Conservation (phyloP, 2,888 invertebrate species). For the Bunonema sp. region DNA sequence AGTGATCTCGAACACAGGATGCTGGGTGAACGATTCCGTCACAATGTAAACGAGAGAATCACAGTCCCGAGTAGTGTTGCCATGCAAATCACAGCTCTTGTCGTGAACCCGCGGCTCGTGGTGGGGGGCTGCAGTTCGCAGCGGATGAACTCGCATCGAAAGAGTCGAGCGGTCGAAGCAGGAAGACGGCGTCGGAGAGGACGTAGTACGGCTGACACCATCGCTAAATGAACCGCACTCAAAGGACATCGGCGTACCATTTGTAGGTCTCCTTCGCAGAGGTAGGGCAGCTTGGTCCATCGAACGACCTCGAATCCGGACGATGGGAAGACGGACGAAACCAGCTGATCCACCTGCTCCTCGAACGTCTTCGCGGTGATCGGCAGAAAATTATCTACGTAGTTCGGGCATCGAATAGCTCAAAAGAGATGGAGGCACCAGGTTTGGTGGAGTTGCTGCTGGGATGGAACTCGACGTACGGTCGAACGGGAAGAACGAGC, state of each 20-base stretch:
- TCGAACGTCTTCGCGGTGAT: constrained; percentile 47
- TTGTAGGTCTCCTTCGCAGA: constrained; percentile 74
- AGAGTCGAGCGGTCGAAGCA: no score
- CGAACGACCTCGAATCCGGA: constrained; percentile 57
- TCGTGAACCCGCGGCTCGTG: no score
- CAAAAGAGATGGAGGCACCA: constrained; percentile 6
- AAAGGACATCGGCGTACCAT: constrained; percentile 8
- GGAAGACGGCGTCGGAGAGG: constrained; percentile 30
- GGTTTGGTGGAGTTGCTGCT: constrained; percentile 12
- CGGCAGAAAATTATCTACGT: constrained; percentile 40
- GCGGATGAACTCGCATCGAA: no score
- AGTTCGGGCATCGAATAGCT: constrained; percentile 8
- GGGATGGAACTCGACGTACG: constrained; percentile 66
- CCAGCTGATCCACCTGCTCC: constrained; percentile 63
- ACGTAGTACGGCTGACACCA: constrained; percentile 27
- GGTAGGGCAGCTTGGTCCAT: constrained; percentile 80
- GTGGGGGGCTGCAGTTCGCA: no score
- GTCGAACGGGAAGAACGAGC: constrained; percentile 76
- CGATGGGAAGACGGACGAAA: constrained; percentile 55
- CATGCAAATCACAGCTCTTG: no score
- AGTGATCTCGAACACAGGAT: no score
- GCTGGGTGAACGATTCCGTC: no score
- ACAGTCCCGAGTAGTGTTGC: no score
- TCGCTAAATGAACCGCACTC: not conserved
- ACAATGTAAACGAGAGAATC: no score